Conservation (phyloP, 92 coral and sea anemone species). For the Actinostola sp. region DNA sequence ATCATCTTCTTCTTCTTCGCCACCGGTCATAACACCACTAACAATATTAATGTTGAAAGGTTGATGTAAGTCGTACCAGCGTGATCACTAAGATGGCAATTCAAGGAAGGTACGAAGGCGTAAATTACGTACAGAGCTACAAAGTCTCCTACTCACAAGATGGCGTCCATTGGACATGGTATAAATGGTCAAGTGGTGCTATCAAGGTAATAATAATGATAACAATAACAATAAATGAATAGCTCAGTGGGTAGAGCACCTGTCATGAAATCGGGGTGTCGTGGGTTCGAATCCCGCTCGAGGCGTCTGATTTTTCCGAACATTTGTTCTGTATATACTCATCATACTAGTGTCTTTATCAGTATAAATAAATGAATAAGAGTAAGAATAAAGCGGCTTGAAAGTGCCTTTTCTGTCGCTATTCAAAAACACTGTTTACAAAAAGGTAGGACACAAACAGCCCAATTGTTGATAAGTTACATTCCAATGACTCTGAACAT, state of each 20-base stretch:
- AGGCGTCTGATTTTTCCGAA: no score
- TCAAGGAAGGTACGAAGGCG: constrained; percentile 20
- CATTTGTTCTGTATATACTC: no score
- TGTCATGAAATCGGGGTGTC: background rate
- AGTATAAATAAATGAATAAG: no score
- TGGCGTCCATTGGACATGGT: constrained; percentile 18
- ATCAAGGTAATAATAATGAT: constrained; percentile 1
- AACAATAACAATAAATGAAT: background rate
- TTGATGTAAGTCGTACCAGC: constrained; percentile 18
- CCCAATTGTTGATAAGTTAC: no score
- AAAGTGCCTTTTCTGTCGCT: no score
- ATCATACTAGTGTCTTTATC: no score
- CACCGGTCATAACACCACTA: background rate
- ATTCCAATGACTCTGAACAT: no score
- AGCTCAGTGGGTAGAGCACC: background rate
- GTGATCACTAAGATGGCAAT: constrained; percentile 23
- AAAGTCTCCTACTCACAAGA: constrained; percentile 14
- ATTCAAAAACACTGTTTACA: no score
- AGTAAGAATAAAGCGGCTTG: no score
- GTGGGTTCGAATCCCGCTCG: background rate
- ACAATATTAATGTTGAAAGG: background rate
- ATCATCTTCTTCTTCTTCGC: background rate
- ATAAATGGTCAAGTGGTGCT: background rate
- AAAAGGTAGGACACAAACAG: no score
- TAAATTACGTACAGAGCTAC: constrained; percentile 6